Base-by-base conservation (phyloP, 2,113 vertebrate genomes). In the Actenoides lindsayi region DNA sequence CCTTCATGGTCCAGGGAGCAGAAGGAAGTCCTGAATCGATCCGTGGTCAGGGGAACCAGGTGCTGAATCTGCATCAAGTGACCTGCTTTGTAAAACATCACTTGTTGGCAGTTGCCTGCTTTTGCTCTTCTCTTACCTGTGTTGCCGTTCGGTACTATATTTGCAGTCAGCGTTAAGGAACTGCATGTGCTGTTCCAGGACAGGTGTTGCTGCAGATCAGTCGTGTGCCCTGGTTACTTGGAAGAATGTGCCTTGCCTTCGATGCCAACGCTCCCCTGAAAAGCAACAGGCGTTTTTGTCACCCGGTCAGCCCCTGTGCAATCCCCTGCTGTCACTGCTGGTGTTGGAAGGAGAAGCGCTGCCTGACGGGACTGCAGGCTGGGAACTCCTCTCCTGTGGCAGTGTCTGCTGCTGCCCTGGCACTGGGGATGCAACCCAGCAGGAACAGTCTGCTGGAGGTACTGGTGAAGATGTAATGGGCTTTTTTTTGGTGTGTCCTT, bases 171-270 rank as follows among this genome's bases (percentile, higher is more conserved):
- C 3, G 0, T 30, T 46, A 11, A 1, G 4, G 65, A 74, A 6
- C 44, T 41, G 35, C 27, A 2, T 5, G 35, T 56, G 3, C 70
- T 48, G 5, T 39, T 76, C 51, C 54, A 78, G 60, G 63, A 24
- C 5, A 8, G 70, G 16, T 1, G 2, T 35, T 54, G 48, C 76
- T 48, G 70, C 57, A 48, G 5, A 6, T 50, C 5, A 21, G 21
- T 24, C 0, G 0, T 41, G 19, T 71, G 35, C 35, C 33, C 8
- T 39, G 18, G 5, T 78, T 64, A 18, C 16, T 11, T 63, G n/a
- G 39, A 25, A 28, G 14, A 48, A 30, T 1, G 23, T 13, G 31
- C 9, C 11, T 4, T 11, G 6, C 21, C 27, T 75, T 44, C 48
- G 14, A 16, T 54, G 83, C 83, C 20, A 59, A 2, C 59, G 3